phyloP scores from a whole-genome alignment of 2,113 vertebrate genomes.

The Ptilonorhynchus violaceus region DNA sequence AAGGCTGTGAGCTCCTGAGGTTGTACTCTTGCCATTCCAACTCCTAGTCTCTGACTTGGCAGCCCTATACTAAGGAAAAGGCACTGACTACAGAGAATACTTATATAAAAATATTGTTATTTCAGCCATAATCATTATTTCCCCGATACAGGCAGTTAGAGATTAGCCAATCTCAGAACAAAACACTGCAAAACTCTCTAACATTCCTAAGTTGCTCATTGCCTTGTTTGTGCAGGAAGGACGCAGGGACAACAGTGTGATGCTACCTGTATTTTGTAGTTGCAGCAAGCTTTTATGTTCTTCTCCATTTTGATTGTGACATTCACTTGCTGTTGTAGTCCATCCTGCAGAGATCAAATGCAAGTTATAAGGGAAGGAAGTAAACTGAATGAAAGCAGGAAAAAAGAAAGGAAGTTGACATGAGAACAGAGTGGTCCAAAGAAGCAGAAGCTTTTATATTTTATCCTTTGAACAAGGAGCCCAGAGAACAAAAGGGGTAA shows the following conservation, averaged over 20 bases:
- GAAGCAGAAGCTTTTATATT: neutral
- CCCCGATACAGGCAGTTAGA: neutral
- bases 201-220: neutral
- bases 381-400: neutral
- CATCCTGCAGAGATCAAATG: neutral
- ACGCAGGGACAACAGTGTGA: neutral
- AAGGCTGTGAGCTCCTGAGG: neutral
- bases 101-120: neutral
- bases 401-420: neutral
- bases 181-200: neutral
- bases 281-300: constrained; percentile 57
- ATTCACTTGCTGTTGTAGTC: constrained; percentile 33
- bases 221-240: neutral
- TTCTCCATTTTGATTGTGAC: constrained; percentile 50
- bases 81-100: neutral
- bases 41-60: neutral
- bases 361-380: neutral
- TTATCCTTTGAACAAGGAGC: neutral
- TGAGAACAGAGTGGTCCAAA: neutral
- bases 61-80: neutral
- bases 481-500: neutral
- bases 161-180: neutral
- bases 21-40: neutral
- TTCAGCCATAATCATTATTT: neutral
- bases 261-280: constrained; percentile 65